Conservation (phyloP, 2,888 invertebrate species). For the Gymnocheta viridis region DNA sequence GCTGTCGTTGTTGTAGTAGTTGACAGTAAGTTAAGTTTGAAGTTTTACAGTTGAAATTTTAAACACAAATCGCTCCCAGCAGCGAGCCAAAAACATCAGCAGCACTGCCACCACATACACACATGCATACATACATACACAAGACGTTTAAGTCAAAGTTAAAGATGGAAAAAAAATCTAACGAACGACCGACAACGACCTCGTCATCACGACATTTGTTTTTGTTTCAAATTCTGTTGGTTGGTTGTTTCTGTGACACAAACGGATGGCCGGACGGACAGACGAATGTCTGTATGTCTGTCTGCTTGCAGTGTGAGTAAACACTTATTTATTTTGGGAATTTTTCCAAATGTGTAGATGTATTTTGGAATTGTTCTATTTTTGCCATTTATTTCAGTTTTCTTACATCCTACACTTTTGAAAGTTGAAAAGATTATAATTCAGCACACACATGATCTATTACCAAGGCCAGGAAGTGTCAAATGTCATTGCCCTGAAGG, state of each 20-base stretch:
- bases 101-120: constrained; percentile 28
- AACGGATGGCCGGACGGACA: constrained; percentile 2
- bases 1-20: constrained; percentile 45
- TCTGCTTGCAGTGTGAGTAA: constrained; percentile 1
- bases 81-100: constrained; percentile 27
- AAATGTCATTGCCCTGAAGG: no score
- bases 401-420: constrained; percentile 3
- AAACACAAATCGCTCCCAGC: constrained; percentile 66
- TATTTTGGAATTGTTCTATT: no score
- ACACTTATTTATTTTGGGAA: not conserved
- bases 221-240: constrained; percentile 62
- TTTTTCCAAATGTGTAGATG: constrained; percentile 26
- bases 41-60: constrained; percentile 59
- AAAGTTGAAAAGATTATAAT: no score
- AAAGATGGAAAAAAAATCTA: constrained; percentile 45
- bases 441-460: no score
- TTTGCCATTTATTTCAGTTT: constrained; percentile 1
- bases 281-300: no score
- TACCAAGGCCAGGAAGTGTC: no score
- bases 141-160: constrained; percentile 66
- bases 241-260: constrained; percentile 28
- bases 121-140: not conserved
- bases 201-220: constrained; percentile 70
- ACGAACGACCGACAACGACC: constrained; percentile 68
- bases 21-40: constrained; percentile 54